Percentiles rank a stretch among this genome's conserved stretches.
Evolutionary conservation across 2,113 vertebrate genomes (phyloP).

Genomic region (Sturnus vulgaris): DNA sequence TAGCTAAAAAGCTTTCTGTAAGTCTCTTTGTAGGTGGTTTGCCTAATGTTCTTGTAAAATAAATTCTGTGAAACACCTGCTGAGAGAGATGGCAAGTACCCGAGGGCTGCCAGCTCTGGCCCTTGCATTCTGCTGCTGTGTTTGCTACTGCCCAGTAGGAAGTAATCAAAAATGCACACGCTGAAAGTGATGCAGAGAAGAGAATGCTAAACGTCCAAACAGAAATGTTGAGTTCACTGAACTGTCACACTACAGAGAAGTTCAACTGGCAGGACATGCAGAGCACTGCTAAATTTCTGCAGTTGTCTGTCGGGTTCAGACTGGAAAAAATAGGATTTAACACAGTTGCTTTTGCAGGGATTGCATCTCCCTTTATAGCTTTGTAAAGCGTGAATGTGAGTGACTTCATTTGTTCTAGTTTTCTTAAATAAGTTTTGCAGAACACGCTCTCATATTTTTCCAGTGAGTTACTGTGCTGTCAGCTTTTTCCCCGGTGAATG

Average conservation of each 20-base stretch:
- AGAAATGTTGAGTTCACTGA: background rate
- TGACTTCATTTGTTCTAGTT: background rate
- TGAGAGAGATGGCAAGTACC: background rate
- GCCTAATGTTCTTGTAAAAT: background rate
- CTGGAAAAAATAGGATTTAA: background rate
- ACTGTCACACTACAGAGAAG: background rate
- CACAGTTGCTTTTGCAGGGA: background rate
- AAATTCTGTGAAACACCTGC: background rate
- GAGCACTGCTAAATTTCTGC: background rate
- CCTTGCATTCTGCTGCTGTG: background rate
- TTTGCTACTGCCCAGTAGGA: background rate
- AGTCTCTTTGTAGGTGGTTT: background rate
- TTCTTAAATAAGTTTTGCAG: background rate
- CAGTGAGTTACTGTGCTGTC: background rate
- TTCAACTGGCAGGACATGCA: background rate
- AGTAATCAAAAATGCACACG: background rate
- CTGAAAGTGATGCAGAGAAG: background rate
- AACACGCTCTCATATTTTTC: background rate
- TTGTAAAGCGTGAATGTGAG: background rate
- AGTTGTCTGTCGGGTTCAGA: background rate
- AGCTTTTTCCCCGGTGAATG: background rate
- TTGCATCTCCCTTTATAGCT: background rate
- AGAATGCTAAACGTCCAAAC: background rate
- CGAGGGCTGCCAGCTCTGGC: background rate
- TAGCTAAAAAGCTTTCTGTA: background rate